Percentiles rank a stretch among this genome's conserved stretches.
These are phyloP conservation scores for Anthopleura xanthogrammica DNA, from an alignment of 92 coral and sea anemone genomes.

Conservation along the genomic window DNA sequence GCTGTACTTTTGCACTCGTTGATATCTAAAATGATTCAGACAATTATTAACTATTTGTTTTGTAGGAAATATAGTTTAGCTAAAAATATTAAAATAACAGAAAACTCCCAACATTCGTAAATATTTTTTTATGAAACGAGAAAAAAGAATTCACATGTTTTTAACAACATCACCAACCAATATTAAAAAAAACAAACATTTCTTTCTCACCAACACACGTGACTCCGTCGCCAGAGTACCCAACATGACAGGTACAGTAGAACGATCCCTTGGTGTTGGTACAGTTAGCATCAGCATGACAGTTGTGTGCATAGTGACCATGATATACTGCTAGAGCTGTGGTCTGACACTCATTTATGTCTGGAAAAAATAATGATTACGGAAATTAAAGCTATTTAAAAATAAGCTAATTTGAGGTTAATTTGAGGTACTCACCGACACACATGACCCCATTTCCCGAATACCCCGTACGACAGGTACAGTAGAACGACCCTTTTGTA, in stretches of 20 bases:
- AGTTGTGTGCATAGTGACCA: slow-evolving; percentile 52
- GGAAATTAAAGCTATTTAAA: too few species aligned
- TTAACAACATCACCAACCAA: not conserved
- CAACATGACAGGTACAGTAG: slow-evolving; percentile 60
- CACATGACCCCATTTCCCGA: slow-evolving; percentile 72
- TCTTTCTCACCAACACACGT: slow-evolving; percentile 36
- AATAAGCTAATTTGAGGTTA: too few species aligned
- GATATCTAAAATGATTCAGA: slow-evolving; percentile 38
- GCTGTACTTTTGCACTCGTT: slow-evolving; percentile 54
- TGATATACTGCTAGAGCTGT: slow-evolving; percentile 39
- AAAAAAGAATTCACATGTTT: not conserved
- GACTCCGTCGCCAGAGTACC: slow-evolving; percentile 62
- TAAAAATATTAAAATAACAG: too few species aligned
- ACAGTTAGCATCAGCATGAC: slow-evolving; percentile 66
- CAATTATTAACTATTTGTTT: not conserved
- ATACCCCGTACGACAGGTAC: slow-evolving; percentile 76
- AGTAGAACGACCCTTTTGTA: slow-evolving; percentile 74
- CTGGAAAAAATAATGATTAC: slow-evolving; percentile 1
- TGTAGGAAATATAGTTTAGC: too few species aligned
- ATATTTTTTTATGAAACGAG: not conserved
- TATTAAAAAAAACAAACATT: not conserved
- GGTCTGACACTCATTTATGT: slow-evolving; percentile 48
- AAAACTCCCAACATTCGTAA: not conserved
- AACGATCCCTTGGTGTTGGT: slow-evolving; percentile 58
- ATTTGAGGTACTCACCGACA: slow-evolving; percentile 17